Conservation (phyloP, 2,888 invertebrate genomes). For the Ophioninae sp. region DNA sequence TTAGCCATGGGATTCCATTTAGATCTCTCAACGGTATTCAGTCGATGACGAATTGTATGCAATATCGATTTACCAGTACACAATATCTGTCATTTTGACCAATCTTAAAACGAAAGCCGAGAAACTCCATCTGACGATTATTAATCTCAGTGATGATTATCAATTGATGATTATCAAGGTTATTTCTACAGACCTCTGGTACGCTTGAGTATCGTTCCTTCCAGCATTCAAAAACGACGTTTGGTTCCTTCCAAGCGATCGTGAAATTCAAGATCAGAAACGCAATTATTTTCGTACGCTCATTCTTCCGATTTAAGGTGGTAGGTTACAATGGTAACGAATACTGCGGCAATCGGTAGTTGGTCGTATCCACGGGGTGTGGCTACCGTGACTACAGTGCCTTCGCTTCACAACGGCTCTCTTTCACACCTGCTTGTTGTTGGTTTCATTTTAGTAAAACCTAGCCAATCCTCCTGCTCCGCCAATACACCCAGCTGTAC, state of each 20-base stretch:
- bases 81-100: neutral
- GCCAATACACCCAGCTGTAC: slow-evolving; percentile 16
- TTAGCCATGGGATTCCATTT: neutral
- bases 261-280: no score
- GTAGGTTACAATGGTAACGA: slow-evolving; percentile 65
- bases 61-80: neutral
- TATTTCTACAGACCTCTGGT: no score
- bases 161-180: no score
- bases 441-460: slow-evolving; percentile 15
- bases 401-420: slow-evolving; percentile 25
- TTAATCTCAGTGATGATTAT: no score
- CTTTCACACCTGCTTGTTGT: slow-evolving; percentile 4
- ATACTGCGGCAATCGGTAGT: slow-evolving; percentile 63
- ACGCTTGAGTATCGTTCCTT: no score
- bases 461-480: slow-evolving; percentile 14
- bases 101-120: neutral
- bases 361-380: slow-evolving; percentile 75
- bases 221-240: no score
- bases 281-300: slow-evolving; percentile 44
- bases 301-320: slow-evolving; percentile 73
- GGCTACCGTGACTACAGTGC: slow-evolving; percentile 68
- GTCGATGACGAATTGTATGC: neutral
- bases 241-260: no score
- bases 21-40: neutral
- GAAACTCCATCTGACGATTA: neutral